phyloP scores from a whole-genome alignment of 2,797 vertebrate species.

The Streptopelia turtur region DNA sequence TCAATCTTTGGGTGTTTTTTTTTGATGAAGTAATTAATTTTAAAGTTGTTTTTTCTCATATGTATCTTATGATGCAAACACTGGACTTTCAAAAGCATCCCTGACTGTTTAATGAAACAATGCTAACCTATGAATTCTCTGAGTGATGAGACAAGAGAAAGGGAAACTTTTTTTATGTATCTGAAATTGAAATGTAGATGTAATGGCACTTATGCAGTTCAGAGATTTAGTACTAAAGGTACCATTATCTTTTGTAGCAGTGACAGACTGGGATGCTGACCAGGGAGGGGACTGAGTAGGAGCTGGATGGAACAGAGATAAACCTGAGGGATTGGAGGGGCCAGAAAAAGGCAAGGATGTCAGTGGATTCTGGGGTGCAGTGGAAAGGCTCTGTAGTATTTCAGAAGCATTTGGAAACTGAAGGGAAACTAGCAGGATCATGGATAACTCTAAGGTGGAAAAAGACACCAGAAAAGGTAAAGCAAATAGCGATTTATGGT shows the following conservation, averaged over 20 bases:
- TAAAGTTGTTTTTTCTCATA: background rate
- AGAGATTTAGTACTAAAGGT: background rate
- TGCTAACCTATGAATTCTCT: background rate
- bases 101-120: background rate
- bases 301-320: background rate
- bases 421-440: background rate
- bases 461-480: background rate
- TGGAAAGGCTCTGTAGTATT: background rate
- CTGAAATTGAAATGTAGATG: background rate
- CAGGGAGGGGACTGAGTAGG: background rate
- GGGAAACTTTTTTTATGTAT: fast-evolving
- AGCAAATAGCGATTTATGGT: background rate
- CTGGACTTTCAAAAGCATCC: background rate
- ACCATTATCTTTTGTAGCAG: background rate
- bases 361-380: background rate
- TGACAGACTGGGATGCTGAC: background rate
- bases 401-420: background rate
- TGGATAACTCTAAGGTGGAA: background rate
- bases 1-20: background rate
- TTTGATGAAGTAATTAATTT: background rate
- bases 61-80: background rate
- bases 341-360: background rate
- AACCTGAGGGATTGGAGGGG: background rate
- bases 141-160: background rate
- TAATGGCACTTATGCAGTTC: background rate